Percentiles rank a stretch among this genome's conserved stretches.
phyloP scores from a whole-genome alignment of 2,888 invertebrate genomes.

The Leucophenga montana region DNA sequence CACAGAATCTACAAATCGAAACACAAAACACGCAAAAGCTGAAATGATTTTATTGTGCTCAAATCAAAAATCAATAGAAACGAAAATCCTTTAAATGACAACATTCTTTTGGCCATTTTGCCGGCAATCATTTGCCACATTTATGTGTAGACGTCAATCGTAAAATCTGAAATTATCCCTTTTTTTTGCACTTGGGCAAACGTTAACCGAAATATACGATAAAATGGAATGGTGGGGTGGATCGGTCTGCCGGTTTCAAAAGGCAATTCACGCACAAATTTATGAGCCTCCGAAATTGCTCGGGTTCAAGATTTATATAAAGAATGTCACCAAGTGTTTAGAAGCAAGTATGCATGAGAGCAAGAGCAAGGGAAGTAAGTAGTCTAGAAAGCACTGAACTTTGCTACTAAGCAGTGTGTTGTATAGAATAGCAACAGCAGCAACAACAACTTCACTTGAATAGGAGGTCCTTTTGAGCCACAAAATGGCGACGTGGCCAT shows the following conservation, averaged over 20 bases:
- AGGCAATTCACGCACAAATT: slow-evolving; percentile 17
- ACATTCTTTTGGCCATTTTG: slow-evolving; percentile 24
- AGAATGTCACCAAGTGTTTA: neutral
- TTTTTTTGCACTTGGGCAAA: neutral
- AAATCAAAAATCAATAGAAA: slow-evolving; percentile 58
- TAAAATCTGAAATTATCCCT: slow-evolving; percentile 16
- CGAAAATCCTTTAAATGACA: slow-evolving; percentile 54
- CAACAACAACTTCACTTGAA: neutral
- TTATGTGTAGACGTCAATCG: slow-evolving; percentile 16
- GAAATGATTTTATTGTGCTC: slow-evolving; percentile 39
- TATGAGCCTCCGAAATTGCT: slow-evolving; percentile 13
- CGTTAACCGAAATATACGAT: too few relatives aligned
- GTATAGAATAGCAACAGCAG: neutral
- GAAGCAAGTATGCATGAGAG: neutral
- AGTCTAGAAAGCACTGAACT: neutral
- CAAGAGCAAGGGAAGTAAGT: neutral
- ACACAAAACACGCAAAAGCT: neutral
- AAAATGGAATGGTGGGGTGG: neutral
- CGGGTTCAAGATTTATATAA: neutral
- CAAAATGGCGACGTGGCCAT: too few relatives aligned
- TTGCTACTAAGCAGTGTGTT: neutral
- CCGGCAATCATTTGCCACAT: slow-evolving; percentile 23
- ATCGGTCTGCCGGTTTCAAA: too few relatives aligned
- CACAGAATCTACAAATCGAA: too few relatives aligned
- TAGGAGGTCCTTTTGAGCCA: too few relatives aligned